Evolutionary conservation across 2,113 vertebrate species (phyloP).

Genomic region (Vulpes lagopus): DNA sequence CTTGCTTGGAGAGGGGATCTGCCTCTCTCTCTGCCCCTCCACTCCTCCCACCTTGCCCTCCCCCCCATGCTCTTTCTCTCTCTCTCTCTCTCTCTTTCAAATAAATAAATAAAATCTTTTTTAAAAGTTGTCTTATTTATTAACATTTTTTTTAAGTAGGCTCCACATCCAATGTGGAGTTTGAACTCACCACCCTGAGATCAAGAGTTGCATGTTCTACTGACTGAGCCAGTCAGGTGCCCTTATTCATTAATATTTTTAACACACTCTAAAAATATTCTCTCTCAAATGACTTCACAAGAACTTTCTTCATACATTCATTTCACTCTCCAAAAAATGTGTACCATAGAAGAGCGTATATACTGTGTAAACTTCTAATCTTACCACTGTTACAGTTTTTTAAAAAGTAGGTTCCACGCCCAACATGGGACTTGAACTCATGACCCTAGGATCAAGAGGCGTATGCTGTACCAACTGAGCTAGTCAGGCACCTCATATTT

Average conservation of each 20-base stretch:
- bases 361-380: neutral
- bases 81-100: neutral
- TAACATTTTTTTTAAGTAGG: neutral
- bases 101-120: neutral
- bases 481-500: neutral
- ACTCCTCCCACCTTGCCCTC: neutral
- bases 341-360: neutral
- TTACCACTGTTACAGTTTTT: neutral
- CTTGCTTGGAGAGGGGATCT: neutral
- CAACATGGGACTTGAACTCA: neutral
- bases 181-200: neutral
- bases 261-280: conserved; percentile 40
- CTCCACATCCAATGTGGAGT: neutral
- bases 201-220: neutral
- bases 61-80: neutral
- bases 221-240: neutral
- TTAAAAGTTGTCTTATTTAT: neutral
- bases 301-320: neutral
- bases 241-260: neutral
- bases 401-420: neutral
- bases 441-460: neutral
- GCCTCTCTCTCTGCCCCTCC: neutral
- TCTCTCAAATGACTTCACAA: conserved; percentile 31
- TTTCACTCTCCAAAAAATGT: neutral
- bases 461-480: neutral